phyloP scores from a whole-genome alignment of 2,113 vertebrate species.

The Bubo bubo region DNA sequence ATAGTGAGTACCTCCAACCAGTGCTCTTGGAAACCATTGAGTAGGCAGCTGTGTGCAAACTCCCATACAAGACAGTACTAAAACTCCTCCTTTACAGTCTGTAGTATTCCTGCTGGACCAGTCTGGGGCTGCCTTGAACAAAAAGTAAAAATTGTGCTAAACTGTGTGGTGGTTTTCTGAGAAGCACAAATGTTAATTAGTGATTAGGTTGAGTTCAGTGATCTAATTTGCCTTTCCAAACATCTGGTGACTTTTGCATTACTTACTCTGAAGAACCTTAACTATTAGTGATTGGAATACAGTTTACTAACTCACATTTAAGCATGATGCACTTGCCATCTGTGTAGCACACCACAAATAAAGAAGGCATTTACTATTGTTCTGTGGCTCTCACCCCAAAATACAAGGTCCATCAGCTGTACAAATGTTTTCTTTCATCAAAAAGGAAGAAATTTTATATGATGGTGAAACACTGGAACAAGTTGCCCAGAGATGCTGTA shows the following conservation, averaged over 20 bases:
- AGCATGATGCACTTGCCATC: background rate
- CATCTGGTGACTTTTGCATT: background rate
- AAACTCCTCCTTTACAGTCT: background rate
- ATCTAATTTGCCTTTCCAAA: background rate
- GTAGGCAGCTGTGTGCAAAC: background rate
- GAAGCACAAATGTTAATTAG: background rate
- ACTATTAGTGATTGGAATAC: background rate
- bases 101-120: background rate
- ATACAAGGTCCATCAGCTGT: background rate
- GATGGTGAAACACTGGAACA: background rate
- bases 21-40: background rate
- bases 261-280: background rate
- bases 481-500: rapidly evolving
- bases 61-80: background rate
- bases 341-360: background rate
- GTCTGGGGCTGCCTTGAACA: background rate
- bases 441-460: background rate
- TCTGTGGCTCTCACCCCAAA: background rate
- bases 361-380: background rate
- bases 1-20: background rate
- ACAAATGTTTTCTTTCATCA: background rate
- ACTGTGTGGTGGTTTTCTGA: background rate
- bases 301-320: background rate
- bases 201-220: background rate
- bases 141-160: background rate